Percentiles rank a stretch among this genome's conserved stretches.
Evolutionary conservation across 2,888 invertebrate genomes (phyloP).

Genomic region (Parnassius apollo): DNA sequence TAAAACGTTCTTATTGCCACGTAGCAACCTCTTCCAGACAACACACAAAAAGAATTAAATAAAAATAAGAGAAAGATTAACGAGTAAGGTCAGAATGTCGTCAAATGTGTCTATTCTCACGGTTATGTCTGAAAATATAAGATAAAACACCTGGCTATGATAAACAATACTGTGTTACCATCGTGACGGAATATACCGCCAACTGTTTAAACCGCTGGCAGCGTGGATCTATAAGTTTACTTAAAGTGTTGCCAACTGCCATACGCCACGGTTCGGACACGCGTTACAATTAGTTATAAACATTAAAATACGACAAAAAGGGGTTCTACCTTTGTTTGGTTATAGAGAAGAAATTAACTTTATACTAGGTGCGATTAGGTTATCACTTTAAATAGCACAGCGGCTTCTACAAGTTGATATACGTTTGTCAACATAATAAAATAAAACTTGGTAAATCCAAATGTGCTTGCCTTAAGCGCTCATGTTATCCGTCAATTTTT

Average conservation of each 20-base stretch:
- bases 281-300: slow-evolving; percentile 19
- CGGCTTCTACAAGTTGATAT: no score
- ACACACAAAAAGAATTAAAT: not conserved
- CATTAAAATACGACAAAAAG: slow-evolving; percentile 1
- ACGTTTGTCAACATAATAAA: no score
- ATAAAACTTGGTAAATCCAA: no score
- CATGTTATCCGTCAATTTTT: no score
- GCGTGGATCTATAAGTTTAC: slow-evolving; percentile 1
- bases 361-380: no score
- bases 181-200: not conserved
- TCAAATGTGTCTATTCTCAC: not conserved
- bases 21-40: no score
- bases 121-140: not conserved
- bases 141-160: not conserved
- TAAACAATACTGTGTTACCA: not conserved
- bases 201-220: slow-evolving; percentile 8
- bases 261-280: slow-evolving; percentile 7
- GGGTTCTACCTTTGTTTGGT: no score
- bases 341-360: no score
- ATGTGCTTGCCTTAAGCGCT: no score
- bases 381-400: no score
- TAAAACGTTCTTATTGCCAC: no score
- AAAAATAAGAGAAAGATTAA: not conserved
- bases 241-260: slow-evolving; percentile 10
- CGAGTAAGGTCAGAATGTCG: not conserved